Evolutionary conservation across 1,140 invertebrate species (phyloP).

Genomic region (Drosophila nikananu): DNA sequence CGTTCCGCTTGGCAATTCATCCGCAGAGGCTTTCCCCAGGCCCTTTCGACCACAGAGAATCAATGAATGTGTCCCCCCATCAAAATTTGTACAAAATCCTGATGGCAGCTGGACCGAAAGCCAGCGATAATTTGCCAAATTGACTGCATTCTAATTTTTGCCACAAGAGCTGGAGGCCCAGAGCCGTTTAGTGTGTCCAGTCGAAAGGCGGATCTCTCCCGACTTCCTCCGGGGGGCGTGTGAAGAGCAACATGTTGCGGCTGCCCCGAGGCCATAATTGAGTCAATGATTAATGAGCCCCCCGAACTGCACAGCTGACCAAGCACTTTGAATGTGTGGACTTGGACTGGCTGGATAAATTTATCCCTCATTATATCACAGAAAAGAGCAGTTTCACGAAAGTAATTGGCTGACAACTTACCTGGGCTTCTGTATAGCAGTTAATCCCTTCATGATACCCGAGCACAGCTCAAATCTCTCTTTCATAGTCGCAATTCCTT

Average conservation of each 20-base stretch:
- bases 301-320: neutral
- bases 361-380: neutral
- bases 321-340: neutral
- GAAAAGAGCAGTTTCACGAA: neutral
- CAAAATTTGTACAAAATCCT: neutral
- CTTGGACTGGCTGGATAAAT: neutral
- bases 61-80: slow-evolving; percentile 23
- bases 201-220: neutral
- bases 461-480: neutral
- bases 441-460: no score
- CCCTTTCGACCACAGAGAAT: slow-evolving; percentile 1
- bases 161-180: slow-evolving; percentile 1
- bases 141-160: slow-evolving; percentile 36
- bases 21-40: neutral
- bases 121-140: slow-evolving; percentile 36
- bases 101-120: neutral
- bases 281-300: slow-evolving; percentile 22
- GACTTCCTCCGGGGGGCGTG: no score
- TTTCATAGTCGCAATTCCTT: neutral
- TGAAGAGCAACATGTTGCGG: slow-evolving; percentile 17
- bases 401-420: neutral
- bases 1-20: neutral
- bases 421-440: neutral
- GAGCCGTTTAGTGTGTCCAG: slow-evolving; percentile 3
- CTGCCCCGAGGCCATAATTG: neutral